A percentile compares a stretch with the other conserved stretches of the same genome.
phyloP scores from a whole-genome alignment of 2,888 invertebrate species.

The Digitonthophagus gazella region DNA sequence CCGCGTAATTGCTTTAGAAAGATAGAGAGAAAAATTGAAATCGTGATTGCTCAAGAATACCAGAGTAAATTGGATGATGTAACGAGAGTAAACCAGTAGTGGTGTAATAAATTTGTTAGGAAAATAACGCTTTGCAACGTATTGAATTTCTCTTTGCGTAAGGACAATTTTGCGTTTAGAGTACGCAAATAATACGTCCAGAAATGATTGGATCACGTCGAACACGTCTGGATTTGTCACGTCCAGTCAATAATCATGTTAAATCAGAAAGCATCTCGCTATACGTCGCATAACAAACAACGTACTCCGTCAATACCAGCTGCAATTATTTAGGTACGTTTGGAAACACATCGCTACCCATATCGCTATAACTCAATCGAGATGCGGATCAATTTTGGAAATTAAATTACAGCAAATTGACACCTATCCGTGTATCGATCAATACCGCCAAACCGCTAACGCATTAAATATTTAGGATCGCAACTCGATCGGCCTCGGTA shows the following conservation, averaged over 20 bases:
- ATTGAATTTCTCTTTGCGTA: background rate
- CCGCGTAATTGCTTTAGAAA: too few species aligned
- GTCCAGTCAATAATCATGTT: background rate
- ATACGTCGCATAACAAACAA: background rate
- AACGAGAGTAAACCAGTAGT: background rate
- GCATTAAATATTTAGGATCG: background rate
- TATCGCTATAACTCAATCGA: background rate
- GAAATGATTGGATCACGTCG: background rate
- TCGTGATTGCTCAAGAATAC: background rate
- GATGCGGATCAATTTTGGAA: background rate
- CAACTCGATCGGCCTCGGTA: background rate
- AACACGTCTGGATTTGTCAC: background rate
- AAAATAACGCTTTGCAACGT: background rate
- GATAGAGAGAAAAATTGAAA: background rate
- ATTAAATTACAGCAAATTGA: background rate
- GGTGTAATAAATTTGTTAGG: background rate
- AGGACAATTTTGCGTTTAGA: background rate
- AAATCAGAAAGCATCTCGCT: background rate
- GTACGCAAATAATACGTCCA: too few species aligned
- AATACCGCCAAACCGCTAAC: background rate
- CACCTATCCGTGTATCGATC: background rate
- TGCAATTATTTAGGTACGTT: background rate
- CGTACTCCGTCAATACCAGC: background rate
- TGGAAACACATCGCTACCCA: too few species aligned
- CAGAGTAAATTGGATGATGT: background rate